phyloP scores from a whole-genome alignment of 2,113 vertebrate species.

The Trichechus manatus region DNA sequence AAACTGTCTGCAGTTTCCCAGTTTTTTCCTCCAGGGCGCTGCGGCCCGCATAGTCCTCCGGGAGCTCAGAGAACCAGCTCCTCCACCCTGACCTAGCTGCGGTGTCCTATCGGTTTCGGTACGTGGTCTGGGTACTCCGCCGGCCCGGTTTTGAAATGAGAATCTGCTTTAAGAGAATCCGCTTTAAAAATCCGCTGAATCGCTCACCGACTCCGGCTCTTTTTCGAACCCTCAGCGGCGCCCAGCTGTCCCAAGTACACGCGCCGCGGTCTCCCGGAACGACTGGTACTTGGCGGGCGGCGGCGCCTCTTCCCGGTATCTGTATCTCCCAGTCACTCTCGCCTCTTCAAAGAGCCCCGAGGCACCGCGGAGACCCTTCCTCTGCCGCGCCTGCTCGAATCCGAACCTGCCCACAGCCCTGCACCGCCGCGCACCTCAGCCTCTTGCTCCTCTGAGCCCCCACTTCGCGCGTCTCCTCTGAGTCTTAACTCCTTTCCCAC shows the following conservation, averaged over 20 bases:
- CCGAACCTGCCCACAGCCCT: rapidly evolving
- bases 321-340: not conserved
- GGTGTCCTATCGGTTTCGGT: rapidly evolving
- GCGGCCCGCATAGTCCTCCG: rapidly evolving
- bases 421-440: rapidly evolving
- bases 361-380: rapidly evolving
- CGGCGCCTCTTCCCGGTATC: rapidly evolving
- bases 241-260: rapidly evolving
- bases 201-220: rapidly evolving
- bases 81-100: rapidly evolving
- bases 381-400: not conserved
- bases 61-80: rapidly evolving
- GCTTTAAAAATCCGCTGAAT: not conserved
- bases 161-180: not conserved
- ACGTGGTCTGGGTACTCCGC: rapidly evolving
- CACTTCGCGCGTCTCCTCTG: rapidly evolving
- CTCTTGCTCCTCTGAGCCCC: rapidly evolving
- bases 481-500: not conserved
- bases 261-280: rapidly evolving
- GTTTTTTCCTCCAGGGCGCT: rapidly evolving
- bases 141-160: not conserved
- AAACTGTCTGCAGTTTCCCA: not conserved
- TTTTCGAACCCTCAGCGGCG: rapidly evolving
- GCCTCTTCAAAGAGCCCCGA: not conserved
- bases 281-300: not conserved